Conservation (phyloP, 2,113 vertebrate genomes). For the Ailuropoda melanoleuca region DNA sequence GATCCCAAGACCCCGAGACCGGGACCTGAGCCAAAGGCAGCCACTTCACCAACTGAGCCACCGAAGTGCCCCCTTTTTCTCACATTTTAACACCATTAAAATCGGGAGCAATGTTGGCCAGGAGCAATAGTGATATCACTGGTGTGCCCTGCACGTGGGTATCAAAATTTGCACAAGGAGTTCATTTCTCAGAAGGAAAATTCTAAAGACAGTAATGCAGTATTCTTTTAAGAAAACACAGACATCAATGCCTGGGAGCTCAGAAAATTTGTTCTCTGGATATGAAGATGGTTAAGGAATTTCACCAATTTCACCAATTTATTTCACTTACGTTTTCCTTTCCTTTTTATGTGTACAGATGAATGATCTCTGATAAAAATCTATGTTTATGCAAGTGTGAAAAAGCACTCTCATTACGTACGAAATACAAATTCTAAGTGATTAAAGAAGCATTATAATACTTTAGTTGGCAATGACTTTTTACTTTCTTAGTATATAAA, state of each 20-base stretch:
- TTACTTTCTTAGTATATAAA: constrained; percentile 15
- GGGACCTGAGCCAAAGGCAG: not conserved
- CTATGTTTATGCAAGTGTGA: not conserved
- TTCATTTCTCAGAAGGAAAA: not conserved
- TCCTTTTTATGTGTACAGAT: not conserved
- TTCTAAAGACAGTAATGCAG: accelerated
- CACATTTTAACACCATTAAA: not conserved
- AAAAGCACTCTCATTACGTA: not conserved
- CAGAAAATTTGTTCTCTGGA: not conserved
- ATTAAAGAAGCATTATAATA: not conserved
- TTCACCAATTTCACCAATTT: not conserved
- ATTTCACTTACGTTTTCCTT: not conserved
- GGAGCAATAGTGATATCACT: not conserved
- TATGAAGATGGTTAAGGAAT: not conserved
- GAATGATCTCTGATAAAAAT: constrained; percentile 1
- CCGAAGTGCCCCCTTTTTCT: not conserved
- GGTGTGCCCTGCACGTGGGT: accelerated
- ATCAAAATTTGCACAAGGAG: not conserved
- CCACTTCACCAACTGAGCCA: not conserved
- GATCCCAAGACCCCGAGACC: too few relatives aligned
- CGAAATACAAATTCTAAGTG: constrained; percentile 35
- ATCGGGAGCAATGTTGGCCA: not conserved
- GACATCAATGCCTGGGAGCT: not conserved
- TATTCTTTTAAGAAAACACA: not conserved
- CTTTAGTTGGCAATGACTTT: not conserved